A percentile compares a stretch with the other conserved stretches of the same genome.
Conservation (phyloP, 2,888 invertebrate genomes). For the Luffia ferchaultella region DNA sequence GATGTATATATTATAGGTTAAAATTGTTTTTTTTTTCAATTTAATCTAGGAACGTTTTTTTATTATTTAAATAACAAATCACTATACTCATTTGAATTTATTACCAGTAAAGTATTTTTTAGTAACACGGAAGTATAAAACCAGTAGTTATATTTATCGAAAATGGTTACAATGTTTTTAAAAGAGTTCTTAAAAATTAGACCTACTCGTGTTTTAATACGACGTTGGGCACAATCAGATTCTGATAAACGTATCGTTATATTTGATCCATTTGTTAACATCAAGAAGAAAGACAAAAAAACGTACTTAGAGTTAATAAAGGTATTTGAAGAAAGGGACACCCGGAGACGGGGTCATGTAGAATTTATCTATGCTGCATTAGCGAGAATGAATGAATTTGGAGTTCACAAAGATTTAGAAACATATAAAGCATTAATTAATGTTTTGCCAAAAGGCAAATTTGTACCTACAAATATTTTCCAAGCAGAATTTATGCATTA, state of each 20-base stretch:
- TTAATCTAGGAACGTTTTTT: too few relatives aligned
- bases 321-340: slow-evolving; percentile 74
- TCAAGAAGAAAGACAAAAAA: slow-evolving; percentile 68
- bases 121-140: too few relatives aligned
- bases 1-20: too few relatives aligned
- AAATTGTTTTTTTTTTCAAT: too few relatives aligned
- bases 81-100: too few relatives aligned
- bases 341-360: slow-evolving; percentile 83
- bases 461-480: slow-evolving; percentile 82
- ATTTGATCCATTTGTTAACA: slow-evolving; percentile 53
- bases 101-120: too few relatives aligned
- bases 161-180: slow-evolving; percentile 41
- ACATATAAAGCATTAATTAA: slow-evolving; percentile 87
- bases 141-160: too few relatives aligned
- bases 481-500: slow-evolving; percentile 93
- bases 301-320: slow-evolving; percentile 78
- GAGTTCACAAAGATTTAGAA: slow-evolving; percentile 86
- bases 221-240: slow-evolving; percentile 32
- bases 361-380: slow-evolving; percentile 94
- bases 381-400: slow-evolving; percentile 87
- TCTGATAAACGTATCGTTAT: slow-evolving; percentile 41
- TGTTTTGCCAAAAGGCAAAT: slow-evolving; percentile 88
- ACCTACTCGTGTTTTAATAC: slow-evolving; percentile 27
- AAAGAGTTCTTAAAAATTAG: slow-evolving; percentile 31
- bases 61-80: too few relatives aligned